Percentiles rank a stretch among this genome's conserved stretches.
phyloP scores from a whole-genome alignment of 1,140 invertebrate species.

The Drosophila chauvacae region DNA sequence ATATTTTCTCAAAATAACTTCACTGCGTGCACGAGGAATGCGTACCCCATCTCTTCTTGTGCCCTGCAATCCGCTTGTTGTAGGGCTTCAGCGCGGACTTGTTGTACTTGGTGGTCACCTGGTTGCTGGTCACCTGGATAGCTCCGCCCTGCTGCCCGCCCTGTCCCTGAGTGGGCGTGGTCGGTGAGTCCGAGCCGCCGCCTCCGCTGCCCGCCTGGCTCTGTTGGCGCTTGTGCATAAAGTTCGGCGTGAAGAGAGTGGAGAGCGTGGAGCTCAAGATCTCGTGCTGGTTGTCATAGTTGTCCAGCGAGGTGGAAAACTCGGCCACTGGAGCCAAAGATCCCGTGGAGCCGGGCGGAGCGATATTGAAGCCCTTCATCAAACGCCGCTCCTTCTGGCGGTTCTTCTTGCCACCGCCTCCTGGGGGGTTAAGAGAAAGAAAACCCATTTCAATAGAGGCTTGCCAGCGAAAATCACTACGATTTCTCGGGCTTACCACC shows the following conservation, averaged over 20 bases:
- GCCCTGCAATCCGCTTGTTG: constrained; percentile 87
- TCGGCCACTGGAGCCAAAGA: constrained; percentile 90
- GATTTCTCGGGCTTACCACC: constrained; percentile 55
- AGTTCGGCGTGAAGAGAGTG: constrained; percentile 84
- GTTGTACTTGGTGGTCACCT: constrained; percentile 73
- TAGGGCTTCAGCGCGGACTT: constrained; percentile 85
- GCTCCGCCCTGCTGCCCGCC: constrained; percentile 17
- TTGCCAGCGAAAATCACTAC: neutral
- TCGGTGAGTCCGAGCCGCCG: constrained; percentile 57
- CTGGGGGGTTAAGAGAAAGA: constrained; percentile 81
- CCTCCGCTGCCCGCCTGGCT: constrained; percentile 38
- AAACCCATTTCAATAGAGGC: constrained; percentile 14
- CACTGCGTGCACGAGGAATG: neutral
- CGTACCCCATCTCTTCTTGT: constrained; percentile 89
- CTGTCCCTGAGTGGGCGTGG: constrained; percentile 50
- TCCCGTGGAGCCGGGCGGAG: constrained; percentile 87
- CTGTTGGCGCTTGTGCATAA: constrained; percentile 76
- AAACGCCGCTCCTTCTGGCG: constrained; percentile 95
- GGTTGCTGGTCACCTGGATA: constrained; percentile 12
- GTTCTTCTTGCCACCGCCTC: constrained; percentile 96
- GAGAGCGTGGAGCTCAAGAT: constrained; percentile 76
- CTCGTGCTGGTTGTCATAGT: constrained; percentile 85
- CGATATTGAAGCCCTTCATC: constrained; percentile 98
- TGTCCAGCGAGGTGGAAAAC: constrained; percentile 89
- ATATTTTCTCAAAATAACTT: neutral